phyloP scores from a whole-genome alignment of 1,140 invertebrate genomes.

The Drosophila micromelanica region DNA sequence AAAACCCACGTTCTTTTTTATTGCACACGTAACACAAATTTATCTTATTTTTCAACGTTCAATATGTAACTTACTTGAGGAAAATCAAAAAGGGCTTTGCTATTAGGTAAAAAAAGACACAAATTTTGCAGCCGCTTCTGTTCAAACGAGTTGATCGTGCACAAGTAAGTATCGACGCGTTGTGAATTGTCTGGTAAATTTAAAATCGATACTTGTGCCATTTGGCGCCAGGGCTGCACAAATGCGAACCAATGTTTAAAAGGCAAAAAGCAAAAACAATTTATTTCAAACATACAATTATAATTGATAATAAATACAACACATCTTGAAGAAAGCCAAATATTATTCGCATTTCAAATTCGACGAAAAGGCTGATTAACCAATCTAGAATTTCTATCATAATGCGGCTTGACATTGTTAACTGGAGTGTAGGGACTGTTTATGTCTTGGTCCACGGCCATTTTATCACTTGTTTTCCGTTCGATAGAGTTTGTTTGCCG shows the following conservation, averaged over 20 bases:
- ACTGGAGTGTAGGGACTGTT: slow-evolving; percentile 9
- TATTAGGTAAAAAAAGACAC: not conserved
- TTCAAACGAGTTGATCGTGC: slow-evolving; percentile 6
- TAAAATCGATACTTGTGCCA: slow-evolving; percentile 13
- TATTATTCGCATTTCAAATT: slow-evolving; percentile 6
- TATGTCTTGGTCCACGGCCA: not conserved
- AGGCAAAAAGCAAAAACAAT: not conserved
- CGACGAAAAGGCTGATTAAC: slow-evolving; percentile 25
- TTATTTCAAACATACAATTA: not conserved
- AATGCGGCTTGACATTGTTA: slow-evolving; percentile 2
- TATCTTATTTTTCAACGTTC: not conserved
- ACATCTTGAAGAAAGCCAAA: not conserved
- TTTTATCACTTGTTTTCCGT: not conserved
- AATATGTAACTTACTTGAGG: slow-evolving; percentile 10
- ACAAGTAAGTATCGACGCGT: slow-evolving; percentile 22
- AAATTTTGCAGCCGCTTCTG: slow-evolving; percentile 2
- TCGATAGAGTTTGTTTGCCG: not conserved
- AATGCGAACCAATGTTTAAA: not conserved
- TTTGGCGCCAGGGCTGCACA: not conserved
- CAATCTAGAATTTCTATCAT: slow-evolving; percentile 16
- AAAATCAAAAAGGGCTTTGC: not conserved
- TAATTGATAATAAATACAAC: not conserved
- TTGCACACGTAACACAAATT: not conserved
- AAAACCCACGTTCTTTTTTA: not conserved
- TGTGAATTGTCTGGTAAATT: slow-evolving; percentile 9